Evolutionary conservation across 2,113 vertebrate genomes (phyloP), one percentile per base, ranked within the genome.

Genomic region (Cebidichthys violaceus): DNA sequence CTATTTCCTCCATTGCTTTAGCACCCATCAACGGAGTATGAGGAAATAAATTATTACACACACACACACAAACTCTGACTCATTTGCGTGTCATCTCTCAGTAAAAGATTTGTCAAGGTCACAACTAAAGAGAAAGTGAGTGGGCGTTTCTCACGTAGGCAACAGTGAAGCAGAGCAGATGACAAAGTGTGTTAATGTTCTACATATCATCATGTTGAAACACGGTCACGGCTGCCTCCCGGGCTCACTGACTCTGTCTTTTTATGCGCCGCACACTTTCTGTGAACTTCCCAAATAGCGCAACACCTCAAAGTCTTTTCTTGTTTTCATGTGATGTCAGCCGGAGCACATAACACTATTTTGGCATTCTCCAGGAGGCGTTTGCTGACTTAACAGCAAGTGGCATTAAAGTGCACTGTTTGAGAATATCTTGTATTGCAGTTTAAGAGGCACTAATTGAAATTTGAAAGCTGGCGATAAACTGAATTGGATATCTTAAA

Each of bases 331-430:
- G 47, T 47, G 70, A 68, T 64, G 59, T 69, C 31, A 75, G 64
- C 73, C 39, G 45, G 70, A 71, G 41, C 73, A 77, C 37, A 18
- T n/a, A 50, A 74, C 24, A 62, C 61, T 72, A 77, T 90, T 69
- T 84, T 88, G 71, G 81, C 82, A 81, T 92, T 92, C 84, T 78
- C 66, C 0, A 64, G 43, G 64, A 57, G 31, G 29, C 69, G 35
- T 87, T 83, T 93, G 88, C 90, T 90, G 84, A 93, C 74, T 86
- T 88, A 67, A 90, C 81, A 90, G 77, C 79, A 86, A 69, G 64
- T 33, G 73, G 31, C 68, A 13, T 55, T 54, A 71, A 75, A 71
- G n/a, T 61, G 68, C 57, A 33, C 5, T 37, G 52, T 62, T 77
- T 72, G 79, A 75, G 70, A 88, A 87, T 80, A 85, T 78, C 65